These are phyloP conservation scores for Porphyrio hochstetteri DNA, from an alignment of 2,113 vertebrate species.

Conservation along the genomic window DNA sequence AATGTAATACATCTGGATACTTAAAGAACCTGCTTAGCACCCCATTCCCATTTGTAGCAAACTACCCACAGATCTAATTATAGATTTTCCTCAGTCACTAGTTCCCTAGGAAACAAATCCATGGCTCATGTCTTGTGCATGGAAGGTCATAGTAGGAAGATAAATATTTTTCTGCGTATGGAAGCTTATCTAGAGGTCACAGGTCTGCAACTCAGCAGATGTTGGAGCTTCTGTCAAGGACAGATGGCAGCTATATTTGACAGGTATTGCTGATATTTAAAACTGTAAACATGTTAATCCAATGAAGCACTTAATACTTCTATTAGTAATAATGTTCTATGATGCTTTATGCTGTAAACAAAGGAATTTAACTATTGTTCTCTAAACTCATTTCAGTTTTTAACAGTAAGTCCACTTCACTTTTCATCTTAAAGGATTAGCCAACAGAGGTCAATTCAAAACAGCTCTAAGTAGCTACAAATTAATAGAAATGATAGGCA, in stretches of 20 bases:
- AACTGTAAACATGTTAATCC: not conserved
- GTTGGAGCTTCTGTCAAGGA: conserved; percentile 44
- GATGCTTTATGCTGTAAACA: not conserved
- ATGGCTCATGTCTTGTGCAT: conserved; percentile 70
- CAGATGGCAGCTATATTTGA: conserved; percentile 25
- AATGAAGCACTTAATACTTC: not conserved
- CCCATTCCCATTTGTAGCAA: conserved; percentile 71
- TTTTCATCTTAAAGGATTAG: not conserved
- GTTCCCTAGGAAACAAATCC: conserved; percentile 82
- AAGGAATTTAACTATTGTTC: not conserved
- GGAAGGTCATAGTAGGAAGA: conserved; percentile 77
- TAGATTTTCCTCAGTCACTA: conserved; percentile 80
- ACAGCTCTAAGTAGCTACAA: not conserved
- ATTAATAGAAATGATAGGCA: not conserved
- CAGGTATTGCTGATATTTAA: not conserved
- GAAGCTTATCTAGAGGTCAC: conserved; percentile 80
- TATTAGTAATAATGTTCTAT: not conserved
- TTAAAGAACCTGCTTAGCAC: conserved; percentile 69
- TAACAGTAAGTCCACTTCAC: not conserved
- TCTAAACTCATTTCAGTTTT: not conserved
- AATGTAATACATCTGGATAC: conserved; percentile 38
- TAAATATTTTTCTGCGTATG: conserved; percentile 73
- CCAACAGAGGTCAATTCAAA: not conserved
- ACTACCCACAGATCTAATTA: conserved; percentile 82
- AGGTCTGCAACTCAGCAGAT: conserved; percentile 65